Evolutionary conservation across 1,140 invertebrate genomes (phyloP), one percentile per base, ranked within the genome.

Genomic region (Ectropis grisescens): DNA sequence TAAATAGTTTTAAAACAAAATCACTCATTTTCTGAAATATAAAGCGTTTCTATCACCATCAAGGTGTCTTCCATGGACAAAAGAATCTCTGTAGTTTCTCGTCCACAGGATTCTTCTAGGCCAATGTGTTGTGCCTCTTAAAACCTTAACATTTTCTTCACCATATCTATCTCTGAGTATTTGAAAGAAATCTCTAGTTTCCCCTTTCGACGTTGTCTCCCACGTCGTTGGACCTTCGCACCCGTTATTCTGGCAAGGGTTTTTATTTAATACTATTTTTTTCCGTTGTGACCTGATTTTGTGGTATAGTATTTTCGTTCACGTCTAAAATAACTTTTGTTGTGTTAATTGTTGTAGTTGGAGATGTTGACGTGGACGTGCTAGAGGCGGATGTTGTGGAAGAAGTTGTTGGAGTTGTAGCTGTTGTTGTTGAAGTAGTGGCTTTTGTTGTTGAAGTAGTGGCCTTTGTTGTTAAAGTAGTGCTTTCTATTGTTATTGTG

Each of bases 171-270:
- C 54, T 47, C 41, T 68, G 1, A 80, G 31, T 34, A 80, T 68
- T 46, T 64, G 60, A 14, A 47, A 68, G 33, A 71, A 76, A 31
- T 80, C 71, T 41, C 71, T 61, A 2, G 54, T 72, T 46, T 80
- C 71, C n/a, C 71, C 66, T 37, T 49, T 45, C 1, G 31, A 15
- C 13, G 75, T 76, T 2, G 71, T 80, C 30, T 68, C 62, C 75
- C 75, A 80, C 7, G 60, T 65, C 2, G 29, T 26, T 11, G 67
- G 67, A 26, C 57, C 42, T n/a, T 65, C 34, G 29, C 67, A 78
- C 15, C 62, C 31, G n/a, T n/a, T n/a, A n/a, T n/a, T n/a, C n/a
- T n/a, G n/a, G 19, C 58, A 33, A 10, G 66, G 57, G 13, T 11
- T 11, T 8, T 29, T 13, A 16, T 33, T 10, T 11, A n/a, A 10